Conservation (phyloP, 2,113 vertebrate species). For the Lagopus leucura region DNA sequence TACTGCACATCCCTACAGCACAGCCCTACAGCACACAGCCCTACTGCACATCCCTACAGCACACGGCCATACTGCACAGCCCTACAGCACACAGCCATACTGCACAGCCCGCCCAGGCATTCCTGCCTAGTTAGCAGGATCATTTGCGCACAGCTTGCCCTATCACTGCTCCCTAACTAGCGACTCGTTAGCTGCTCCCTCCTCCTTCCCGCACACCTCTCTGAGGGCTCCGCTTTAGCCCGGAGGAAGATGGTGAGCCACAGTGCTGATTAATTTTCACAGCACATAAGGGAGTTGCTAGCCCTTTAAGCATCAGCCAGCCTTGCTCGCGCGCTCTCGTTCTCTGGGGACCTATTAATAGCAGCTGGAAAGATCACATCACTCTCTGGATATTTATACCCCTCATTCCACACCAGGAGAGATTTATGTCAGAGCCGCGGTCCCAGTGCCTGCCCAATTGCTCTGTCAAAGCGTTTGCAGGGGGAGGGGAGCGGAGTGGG, state of each 20-base stretch:
- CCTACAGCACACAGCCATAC: too few relatives aligned
- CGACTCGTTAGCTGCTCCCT: background rate
- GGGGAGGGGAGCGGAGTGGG: background rate
- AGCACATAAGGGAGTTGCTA: slow-evolving; percentile 67
- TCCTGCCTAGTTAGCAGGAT: background rate
- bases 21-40: fast-evolving
- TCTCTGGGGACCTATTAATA: slow-evolving; percentile 87
- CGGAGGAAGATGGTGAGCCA: slow-evolving; percentile 40
- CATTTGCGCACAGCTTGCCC: background rate
- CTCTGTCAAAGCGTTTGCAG: slow-evolving; percentile 70
- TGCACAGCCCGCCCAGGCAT: background rate
- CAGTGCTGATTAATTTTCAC: slow-evolving; percentile 62
- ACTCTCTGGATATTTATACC: slow-evolving; percentile 80
- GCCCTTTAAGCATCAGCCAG: slow-evolving; percentile 83
- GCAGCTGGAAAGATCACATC: slow-evolving; percentile 88
- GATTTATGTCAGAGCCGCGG: slow-evolving; percentile 82
- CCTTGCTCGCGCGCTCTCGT: slow-evolving; percentile 67
- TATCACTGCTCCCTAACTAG: background rate
- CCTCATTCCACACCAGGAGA: slow-evolving; percentile 84
- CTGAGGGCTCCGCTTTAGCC: slow-evolving; percentile 30
- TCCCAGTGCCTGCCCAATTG: slow-evolving; percentile 77
- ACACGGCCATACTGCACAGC: too few relatives aligned
- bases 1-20: too few relatives aligned
- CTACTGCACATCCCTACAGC: background rate
- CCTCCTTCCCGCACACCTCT: background rate